Evolutionary conservation across 2,888 invertebrate species (phyloP).

Genomic region (Dichetophora obliterata): DNA sequence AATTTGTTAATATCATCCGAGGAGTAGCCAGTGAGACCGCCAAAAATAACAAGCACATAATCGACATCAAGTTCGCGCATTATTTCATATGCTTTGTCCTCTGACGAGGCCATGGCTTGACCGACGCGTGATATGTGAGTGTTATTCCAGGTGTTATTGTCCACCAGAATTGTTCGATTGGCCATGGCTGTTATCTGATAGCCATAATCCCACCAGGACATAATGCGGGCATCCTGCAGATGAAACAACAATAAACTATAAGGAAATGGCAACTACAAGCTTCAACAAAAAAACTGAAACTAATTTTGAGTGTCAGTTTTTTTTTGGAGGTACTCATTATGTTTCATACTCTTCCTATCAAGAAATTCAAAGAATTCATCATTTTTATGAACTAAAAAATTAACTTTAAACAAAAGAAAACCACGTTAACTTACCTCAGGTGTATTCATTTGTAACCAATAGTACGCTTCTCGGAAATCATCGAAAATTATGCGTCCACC

Average conservation of each 20-base stretch:
- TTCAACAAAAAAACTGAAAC: neutral
- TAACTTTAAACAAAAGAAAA: neutral
- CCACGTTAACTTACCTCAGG: constrained; percentile 75
- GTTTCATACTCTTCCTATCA: constrained; percentile 70
- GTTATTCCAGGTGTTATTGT: constrained; percentile 99
- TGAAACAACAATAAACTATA: constrained; percentile 1
- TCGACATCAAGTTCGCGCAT: constrained; percentile 98
- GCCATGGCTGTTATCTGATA: constrained; percentile 99
- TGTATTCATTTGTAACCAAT: constrained; percentile 97
- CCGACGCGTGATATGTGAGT: constrained; percentile 98
- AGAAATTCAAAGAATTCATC: constrained; percentile 65
- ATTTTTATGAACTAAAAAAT: constrained; percentile 42
- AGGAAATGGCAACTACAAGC: neutral
- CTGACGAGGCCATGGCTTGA: constrained; percentile 97
- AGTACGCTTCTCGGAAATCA: constrained; percentile 98
- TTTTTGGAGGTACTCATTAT: constrained; percentile 62
- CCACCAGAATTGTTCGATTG: constrained; percentile 96
- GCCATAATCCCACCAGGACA: constrained; percentile 99
- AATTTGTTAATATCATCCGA: constrained; percentile 99
- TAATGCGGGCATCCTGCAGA: constrained; percentile 89
- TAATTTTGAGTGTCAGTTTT: constrained; percentile 53
- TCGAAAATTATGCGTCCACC: constrained; percentile 97
- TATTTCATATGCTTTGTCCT: constrained; percentile 97
- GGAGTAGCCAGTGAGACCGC: constrained; percentile 98
- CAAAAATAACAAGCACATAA: constrained; percentile 98